phyloP scores from a whole-genome alignment of 2,797 vertebrate species.

The Craterocephalus amniculus region DNA sequence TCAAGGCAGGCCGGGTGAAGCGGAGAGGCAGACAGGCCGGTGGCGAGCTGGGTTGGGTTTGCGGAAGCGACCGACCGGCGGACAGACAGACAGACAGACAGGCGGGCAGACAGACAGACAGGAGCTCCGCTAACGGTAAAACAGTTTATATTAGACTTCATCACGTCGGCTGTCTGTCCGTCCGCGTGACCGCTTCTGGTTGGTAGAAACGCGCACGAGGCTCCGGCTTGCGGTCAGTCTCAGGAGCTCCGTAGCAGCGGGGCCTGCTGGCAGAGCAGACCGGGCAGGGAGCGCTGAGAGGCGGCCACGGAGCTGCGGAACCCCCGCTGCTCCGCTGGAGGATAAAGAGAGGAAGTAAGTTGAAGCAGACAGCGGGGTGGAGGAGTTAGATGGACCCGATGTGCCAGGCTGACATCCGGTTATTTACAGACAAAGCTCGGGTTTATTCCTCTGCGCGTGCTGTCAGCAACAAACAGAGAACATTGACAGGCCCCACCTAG shows the following conservation, averaged over 20 bases:
- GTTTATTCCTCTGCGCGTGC: conserved; percentile 48
- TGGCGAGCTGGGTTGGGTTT: conserved; percentile 67
- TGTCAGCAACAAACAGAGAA: conserved; percentile 46
- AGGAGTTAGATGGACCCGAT: conserved; percentile 37
- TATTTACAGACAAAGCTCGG: conserved; percentile 36
- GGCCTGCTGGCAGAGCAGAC: conserved; percentile 43
- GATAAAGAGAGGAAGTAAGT: conserved; percentile 46
- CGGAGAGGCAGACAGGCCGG: conserved; percentile 40
- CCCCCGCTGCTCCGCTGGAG: conserved; percentile 43
- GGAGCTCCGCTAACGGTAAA: conserved; percentile 24
- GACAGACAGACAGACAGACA: conserved; percentile 55
- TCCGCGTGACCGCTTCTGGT: conserved; percentile 6
- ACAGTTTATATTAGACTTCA: conserved; percentile 14
- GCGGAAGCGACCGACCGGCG: conserved; percentile 71
- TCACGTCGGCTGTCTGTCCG: conserved; percentile 28
- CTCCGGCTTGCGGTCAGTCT: conserved; percentile 2
- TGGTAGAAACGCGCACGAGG: neutral
- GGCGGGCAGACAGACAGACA: conserved; percentile 41
- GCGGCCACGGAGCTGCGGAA: conserved; percentile 48
- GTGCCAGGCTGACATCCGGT: conserved; percentile 9
- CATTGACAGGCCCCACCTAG: conserved; percentile 76
- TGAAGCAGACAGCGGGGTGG: conserved; percentile 19
- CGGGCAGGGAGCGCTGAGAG: conserved; percentile 29
- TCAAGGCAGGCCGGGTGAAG: neutral
- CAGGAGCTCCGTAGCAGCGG: conserved; percentile 37